A percentile compares a stretch with the other conserved stretches of the same genome.
These are phyloP conservation scores for Stichopus horrens DNA, from an alignment of 53 echinoderm and acorn worm species.

Conservation along the genomic window DNA sequence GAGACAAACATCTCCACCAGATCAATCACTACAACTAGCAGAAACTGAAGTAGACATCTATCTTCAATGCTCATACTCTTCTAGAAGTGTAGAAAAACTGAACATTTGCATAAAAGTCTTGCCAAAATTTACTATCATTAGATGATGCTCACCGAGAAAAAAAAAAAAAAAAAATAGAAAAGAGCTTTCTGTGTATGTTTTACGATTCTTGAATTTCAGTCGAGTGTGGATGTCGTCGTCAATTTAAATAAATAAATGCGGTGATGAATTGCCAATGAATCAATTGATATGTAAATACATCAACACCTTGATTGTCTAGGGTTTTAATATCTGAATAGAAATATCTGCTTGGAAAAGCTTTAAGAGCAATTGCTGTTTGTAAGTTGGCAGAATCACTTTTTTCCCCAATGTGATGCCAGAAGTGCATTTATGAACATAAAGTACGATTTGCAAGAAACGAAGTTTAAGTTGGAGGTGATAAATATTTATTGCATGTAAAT, in stretches of 20 bases:
- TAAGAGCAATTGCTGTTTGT: no score
- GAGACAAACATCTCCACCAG: neutral
- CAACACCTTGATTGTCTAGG: neutral
- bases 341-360: no score
- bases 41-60: neutral
- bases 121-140: neutral
- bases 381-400: no score
- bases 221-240: neutral
- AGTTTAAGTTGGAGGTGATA: no score
- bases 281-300: neutral
- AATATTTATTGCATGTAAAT: no score
- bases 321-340: neutral
- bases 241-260: neutral
- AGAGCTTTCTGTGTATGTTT: neutral
- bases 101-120: neutral
- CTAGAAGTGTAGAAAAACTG: neutral
- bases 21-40: neutral
- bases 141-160: neutral
- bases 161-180: neutral
- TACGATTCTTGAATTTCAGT: neutral
- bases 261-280: neutral
- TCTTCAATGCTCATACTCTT: neutral
- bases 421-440: no score
- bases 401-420: no score
- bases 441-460: no score